These are phyloP conservation scores for Eonycteris spelaea DNA, from an alignment of 2,113 vertebrate genomes.

Conservation along the genomic window DNA sequence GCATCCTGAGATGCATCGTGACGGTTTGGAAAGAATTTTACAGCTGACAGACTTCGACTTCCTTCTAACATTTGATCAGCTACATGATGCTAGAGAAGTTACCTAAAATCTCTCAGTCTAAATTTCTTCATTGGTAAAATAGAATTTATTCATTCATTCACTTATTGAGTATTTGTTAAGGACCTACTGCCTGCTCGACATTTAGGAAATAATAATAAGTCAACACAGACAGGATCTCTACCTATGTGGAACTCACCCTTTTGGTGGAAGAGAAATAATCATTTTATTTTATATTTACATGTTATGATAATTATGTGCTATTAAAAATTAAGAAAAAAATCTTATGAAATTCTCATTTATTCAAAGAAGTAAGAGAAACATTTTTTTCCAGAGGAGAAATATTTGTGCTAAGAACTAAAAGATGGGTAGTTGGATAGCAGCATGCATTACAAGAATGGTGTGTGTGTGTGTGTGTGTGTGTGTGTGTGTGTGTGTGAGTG, in stretches of 20 bases:
- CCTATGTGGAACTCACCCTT: not conserved
- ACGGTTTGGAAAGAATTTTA: not conserved
- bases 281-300: not conserved
- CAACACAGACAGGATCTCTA: not conserved
- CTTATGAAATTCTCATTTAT: not conserved
- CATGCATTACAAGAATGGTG: not conserved
- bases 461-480: not conserved
- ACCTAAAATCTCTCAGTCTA: not conserved
- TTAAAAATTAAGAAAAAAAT: not conserved
- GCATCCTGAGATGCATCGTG: not conserved
- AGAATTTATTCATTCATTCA: not conserved
- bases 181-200: not conserved
- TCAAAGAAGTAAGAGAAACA: not conserved
- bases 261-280: not conserved
- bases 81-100: not conserved
- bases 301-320: not conserved
- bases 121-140: not conserved
- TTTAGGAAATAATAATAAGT: not conserved
- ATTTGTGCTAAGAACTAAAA: not conserved
- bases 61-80: not conserved
- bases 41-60: not conserved
- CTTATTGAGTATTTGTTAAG: not conserved
- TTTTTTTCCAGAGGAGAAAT: not conserved
- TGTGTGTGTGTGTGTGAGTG: accelerated
- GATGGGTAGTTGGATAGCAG: not conserved